These are phyloP conservation scores for Drosophila tristis DNA, from an alignment of 1,140 invertebrate genomes.

Conservation along the genomic window DNA sequence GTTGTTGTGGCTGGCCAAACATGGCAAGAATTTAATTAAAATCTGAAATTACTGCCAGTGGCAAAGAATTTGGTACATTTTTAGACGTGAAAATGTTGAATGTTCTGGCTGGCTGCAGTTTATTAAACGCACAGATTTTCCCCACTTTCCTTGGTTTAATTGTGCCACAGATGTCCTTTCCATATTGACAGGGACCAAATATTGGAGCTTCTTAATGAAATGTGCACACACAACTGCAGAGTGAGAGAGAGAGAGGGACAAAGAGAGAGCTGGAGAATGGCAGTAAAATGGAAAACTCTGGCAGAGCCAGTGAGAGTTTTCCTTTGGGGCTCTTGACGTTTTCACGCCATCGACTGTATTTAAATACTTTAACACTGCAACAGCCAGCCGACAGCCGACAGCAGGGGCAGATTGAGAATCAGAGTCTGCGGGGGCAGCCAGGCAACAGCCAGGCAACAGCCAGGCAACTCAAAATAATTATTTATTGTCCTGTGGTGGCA, in stretches of 20 bases:
- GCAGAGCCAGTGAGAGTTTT: not conserved
- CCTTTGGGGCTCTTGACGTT: constrained; percentile 19
- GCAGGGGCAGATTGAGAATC: no score
- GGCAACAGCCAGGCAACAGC: no score
- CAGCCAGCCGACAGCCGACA: no score
- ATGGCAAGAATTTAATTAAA: constrained; percentile 81
- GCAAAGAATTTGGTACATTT: constrained; percentile 58
- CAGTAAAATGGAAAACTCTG: not conserved
- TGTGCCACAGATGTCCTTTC: constrained; percentile 21
- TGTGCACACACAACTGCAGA: constrained; percentile 2
- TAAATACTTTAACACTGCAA: constrained; percentile 49
- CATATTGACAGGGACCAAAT: constrained; percentile 22
- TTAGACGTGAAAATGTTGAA: constrained; percentile 54
- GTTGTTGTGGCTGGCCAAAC: constrained; percentile 41
- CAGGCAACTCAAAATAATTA: constrained; percentile 49
- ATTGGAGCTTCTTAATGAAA: constrained; percentile 30
- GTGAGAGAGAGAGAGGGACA: not conserved
- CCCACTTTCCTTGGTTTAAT: constrained; percentile 33
- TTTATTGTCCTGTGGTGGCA: constrained; percentile 44
- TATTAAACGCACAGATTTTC: constrained; percentile 39
- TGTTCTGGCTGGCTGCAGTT: not conserved
- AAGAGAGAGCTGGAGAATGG: not conserved
- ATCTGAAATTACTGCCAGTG: constrained; percentile 74
- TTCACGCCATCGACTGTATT: constrained; percentile 43
- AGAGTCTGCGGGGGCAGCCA: no score